These are phyloP conservation scores for Heliornis fulica DNA, from an alignment of 2,113 vertebrate species.

Conservation along the genomic window DNA sequence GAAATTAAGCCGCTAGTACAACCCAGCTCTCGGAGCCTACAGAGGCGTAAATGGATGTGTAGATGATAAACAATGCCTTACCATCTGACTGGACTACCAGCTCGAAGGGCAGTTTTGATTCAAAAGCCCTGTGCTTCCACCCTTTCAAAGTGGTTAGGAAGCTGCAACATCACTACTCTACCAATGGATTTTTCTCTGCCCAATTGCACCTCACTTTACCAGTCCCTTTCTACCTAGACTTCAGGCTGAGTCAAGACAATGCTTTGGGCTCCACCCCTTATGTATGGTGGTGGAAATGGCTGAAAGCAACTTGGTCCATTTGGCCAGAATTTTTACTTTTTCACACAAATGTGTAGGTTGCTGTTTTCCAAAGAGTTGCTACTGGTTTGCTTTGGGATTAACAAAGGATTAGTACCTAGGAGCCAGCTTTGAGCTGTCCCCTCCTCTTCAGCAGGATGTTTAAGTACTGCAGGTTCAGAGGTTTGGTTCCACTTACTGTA, in stretches of 20 bases:
- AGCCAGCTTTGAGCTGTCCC: neutral
- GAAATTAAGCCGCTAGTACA: neutral
- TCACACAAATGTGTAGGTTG: neutral
- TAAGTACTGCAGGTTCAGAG: neutral
- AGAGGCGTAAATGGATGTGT: rapidly evolving
- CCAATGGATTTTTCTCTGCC: too few relatives aligned
- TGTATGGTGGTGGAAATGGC: neutral
- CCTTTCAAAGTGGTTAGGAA: neutral
- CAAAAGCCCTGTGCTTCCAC: neutral
- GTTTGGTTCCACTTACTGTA: neutral
- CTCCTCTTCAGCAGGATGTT: neutral
- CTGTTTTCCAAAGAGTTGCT: neutral
- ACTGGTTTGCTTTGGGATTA: neutral
- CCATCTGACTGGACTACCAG: neutral
- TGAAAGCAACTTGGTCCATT: neutral
- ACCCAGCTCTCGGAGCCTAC: neutral
- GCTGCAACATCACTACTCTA: neutral
- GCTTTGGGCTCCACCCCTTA: neutral
- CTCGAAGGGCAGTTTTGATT: neutral
- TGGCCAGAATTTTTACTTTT: neutral
- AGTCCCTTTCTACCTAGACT: neutral
- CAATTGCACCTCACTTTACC: too few relatives aligned
- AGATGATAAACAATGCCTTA: neutral
- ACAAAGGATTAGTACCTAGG: neutral
- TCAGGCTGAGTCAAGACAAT: neutral